These are phyloP conservation scores for Darevskia nairensis DNA, from an alignment of 2,797 vertebrate genomes.

Conservation along the genomic window DNA sequence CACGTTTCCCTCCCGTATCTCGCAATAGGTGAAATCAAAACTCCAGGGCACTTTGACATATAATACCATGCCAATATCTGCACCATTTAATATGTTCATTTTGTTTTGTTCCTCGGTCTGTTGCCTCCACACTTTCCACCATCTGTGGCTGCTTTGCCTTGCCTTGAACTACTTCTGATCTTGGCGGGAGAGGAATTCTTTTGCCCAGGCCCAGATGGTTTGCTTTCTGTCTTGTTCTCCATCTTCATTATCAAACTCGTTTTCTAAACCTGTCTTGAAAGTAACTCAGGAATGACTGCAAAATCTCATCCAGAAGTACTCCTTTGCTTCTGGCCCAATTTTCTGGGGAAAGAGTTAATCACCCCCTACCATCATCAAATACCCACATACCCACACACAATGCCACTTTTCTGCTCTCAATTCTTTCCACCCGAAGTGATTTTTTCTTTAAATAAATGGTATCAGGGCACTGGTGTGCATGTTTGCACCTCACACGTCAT, in stretches of 20 bases:
- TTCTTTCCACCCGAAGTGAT: too few relatives aligned
- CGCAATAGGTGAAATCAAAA: neutral
- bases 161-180: conserved; percentile 19
- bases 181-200: conserved; percentile 14
- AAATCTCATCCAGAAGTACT: neutral
- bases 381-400: too few relatives aligned
- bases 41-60: neutral
- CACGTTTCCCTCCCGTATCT: neutral
- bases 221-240: neutral
- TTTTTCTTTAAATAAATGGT: neutral
- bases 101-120: neutral
- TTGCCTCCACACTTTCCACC: neutral
- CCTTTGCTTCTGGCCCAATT: neutral
- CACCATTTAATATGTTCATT: neutral
- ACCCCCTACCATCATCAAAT: neutral
- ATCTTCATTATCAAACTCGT: conserved; percentile 14
- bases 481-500: neutral
- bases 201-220: neutral
- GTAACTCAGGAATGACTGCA: neutral
- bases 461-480: neutral
- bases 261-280: neutral
- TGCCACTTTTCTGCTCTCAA: neutral
- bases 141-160: neutral
- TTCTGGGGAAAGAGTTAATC: neutral
- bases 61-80: neutral